Percentiles rank a stretch among this genome's conserved stretches.
Conservation (phyloP, 2,797 vertebrate genomes). For the Enteromius unitaeniatus region DNA sequence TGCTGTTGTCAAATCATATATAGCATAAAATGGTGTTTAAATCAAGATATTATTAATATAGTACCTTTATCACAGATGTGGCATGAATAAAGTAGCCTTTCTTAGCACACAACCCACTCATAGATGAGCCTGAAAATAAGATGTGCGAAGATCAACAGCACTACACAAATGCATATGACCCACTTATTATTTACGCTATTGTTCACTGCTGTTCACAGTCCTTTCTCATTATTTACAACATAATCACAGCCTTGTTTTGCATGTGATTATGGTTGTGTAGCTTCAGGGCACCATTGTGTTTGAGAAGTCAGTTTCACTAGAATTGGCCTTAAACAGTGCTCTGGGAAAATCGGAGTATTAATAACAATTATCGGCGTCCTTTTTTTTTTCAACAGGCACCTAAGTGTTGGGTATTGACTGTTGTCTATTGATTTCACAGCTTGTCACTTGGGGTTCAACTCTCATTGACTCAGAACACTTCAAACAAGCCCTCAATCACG, state of each 20-base stretch:
- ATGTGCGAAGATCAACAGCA: not conserved
- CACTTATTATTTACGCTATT: conserved; percentile 12
- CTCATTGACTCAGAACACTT: conserved; percentile 40
- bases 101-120: conserved; percentile 5
- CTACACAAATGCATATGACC: conserved; percentile 10
- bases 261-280: conserved; percentile 34
- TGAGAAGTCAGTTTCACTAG: conserved; percentile 56
- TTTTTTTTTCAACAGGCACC: conserved; percentile 72
- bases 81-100: not conserved
- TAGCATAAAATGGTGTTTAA: not conserved
- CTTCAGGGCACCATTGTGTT: conserved; percentile 24
- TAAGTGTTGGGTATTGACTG: conserved; percentile 79
- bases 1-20: not conserved
- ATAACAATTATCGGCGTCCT: conserved; percentile 80
- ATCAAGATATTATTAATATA: too few species aligned
- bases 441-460: conserved; percentile 51
- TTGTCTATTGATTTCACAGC: conserved; percentile 76
- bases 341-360: conserved; percentile 69
- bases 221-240: conserved; percentile 32
- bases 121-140: conserved; percentile 5
- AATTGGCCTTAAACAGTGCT: conserved; percentile 67
- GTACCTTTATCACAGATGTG: not conserved
- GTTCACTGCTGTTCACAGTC: conserved; percentile 10
- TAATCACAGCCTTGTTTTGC: conserved; percentile 28
- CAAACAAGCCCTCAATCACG: not conserved